A percentile compares a stretch with the other conserved stretches of the same genome.
These are phyloP conservation scores for Magallana angulata DNA, from an alignment of 1,140 invertebrate genomes.

Conservation along the genomic window DNA sequence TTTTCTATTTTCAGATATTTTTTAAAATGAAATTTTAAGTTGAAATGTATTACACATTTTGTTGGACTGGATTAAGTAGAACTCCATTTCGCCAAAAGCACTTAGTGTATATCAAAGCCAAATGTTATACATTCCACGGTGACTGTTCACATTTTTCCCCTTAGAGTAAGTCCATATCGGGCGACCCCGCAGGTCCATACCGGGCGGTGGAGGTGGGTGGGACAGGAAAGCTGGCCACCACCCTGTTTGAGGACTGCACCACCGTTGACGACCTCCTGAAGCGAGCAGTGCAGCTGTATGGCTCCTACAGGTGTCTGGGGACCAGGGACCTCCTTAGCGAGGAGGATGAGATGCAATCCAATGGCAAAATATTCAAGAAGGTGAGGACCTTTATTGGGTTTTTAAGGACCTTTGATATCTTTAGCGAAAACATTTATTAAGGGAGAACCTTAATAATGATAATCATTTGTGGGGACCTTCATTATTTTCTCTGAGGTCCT, in stretches of 20 bases:
- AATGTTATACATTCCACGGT: too few relatives aligned
- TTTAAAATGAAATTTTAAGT: background rate
- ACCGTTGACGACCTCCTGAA: constrained; percentile 93
- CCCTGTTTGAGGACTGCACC: constrained; percentile 85
- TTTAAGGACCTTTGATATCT: background rate
- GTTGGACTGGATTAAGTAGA: too few relatives aligned
- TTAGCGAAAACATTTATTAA: background rate
- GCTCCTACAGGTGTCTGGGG: constrained; percentile 89
- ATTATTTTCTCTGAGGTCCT: too few relatives aligned
- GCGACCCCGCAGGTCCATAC: constrained; percentile 67
- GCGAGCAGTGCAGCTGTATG: constrained; percentile 85
- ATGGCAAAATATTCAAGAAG: constrained; percentile 98
- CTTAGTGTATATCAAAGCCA: too few relatives aligned
- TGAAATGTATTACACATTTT: too few relatives aligned
- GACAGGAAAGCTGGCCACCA: constrained; percentile 63
- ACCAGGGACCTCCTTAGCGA: constrained; percentile 94
- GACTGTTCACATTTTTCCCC: background rate
- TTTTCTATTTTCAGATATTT: background rate
- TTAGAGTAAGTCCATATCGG: constrained; percentile 65
- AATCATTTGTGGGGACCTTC: background rate
- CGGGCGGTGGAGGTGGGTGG: constrained; percentile 69
- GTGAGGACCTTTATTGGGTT: constrained; percentile 65
- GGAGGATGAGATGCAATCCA: constrained; percentile 95
- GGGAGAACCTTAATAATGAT: too few relatives aligned
- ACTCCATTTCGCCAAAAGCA: too few relatives aligned